These are phyloP conservation scores for Indicator maculatus DNA, from an alignment of 2,113 vertebrate genomes.

Conservation along the genomic window DNA sequence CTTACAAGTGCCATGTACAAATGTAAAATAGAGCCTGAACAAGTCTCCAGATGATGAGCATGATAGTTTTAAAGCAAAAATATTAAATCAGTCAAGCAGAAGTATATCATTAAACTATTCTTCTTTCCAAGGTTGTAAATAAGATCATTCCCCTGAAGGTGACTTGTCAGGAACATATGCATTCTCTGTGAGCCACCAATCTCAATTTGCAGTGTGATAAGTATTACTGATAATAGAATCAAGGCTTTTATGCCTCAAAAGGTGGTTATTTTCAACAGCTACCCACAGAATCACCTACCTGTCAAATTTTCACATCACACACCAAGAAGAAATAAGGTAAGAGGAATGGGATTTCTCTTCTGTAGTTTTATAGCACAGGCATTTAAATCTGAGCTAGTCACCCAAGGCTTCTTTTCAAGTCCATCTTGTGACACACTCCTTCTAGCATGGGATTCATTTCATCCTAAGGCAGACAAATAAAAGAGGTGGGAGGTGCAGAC, in stretches of 20 bases:
- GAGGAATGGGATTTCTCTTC: not conserved
- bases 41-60: not conserved
- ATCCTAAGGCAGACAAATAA: conserved; percentile 12
- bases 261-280: not conserved
- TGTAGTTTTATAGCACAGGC: not conserved
- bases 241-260: not conserved
- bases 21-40: conserved; percentile 20
- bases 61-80: conserved; percentile 1
- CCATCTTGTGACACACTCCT: not conserved
- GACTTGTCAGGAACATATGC: not conserved
- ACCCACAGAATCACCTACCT: not conserved
- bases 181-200: not conserved
- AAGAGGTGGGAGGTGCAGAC: not conserved
- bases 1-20: not conserved
- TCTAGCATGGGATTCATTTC: not conserved
- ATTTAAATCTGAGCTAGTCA: not conserved
- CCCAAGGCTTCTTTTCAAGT: not conserved
- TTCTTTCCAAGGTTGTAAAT: not conserved
- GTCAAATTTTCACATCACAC: not conserved
- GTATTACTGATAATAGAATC: not conserved
- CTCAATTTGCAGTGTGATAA: conserved; percentile 2
- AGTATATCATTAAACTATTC: conserved; percentile 4
- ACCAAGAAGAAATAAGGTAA: not conserved
- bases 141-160: conserved; percentile 29
- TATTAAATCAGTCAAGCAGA: conserved; percentile 52